Conservation (phyloP, 1,140 invertebrate species). For the Ostrea denselamellosa region DNA sequence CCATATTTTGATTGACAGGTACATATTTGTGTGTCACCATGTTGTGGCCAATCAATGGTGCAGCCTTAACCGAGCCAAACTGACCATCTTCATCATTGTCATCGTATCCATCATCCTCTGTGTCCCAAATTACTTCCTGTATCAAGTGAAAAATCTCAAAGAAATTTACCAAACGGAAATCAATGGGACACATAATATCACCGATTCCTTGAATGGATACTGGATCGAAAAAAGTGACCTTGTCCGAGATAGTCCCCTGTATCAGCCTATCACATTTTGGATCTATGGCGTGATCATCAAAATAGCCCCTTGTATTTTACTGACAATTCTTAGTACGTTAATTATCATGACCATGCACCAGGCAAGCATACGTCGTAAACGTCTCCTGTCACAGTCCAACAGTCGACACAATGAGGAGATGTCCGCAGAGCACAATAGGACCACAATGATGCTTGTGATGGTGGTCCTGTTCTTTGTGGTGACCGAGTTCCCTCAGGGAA, state of each 20-base stretch:
- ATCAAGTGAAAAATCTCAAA: slow-evolving; percentile 60
- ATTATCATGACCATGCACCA: slow-evolving; percentile 86
- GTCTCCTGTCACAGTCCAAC: slow-evolving; percentile 67
- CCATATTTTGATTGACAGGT: slow-evolving; percentile 74
- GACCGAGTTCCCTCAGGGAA: slow-evolving; percentile 88
- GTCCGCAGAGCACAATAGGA: slow-evolving; percentile 85
- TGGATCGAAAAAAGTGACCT: slow-evolving; percentile 64
- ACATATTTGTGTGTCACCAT: slow-evolving; percentile 90
- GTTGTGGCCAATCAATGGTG: slow-evolving; percentile 87
- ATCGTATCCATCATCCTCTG: slow-evolving; percentile 87
- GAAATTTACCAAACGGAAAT: not conserved
- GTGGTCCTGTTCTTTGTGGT: slow-evolving; percentile 91
- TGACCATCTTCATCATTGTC: slow-evolving; percentile 88
- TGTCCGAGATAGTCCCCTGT: slow-evolving; percentile 57
- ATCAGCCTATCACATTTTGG: slow-evolving; percentile 84
- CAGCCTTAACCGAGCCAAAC: slow-evolving; percentile 85
- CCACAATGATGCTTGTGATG: slow-evolving; percentile 93
- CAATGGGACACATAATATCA: not conserved
- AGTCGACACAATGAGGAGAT: slow-evolving; percentile 68
- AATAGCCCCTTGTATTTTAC: slow-evolving; percentile 87
- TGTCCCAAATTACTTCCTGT: slow-evolving; percentile 85
- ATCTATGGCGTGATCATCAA: slow-evolving; percentile 92
- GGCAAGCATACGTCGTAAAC: slow-evolving; percentile 70
- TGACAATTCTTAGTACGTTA: slow-evolving; percentile 89
- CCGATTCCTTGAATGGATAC: slow-evolving; percentile 53